Evolutionary conservation across 2,888 invertebrate genomes (phyloP).

Genomic region (Lordiphosa andalusiaca): DNA sequence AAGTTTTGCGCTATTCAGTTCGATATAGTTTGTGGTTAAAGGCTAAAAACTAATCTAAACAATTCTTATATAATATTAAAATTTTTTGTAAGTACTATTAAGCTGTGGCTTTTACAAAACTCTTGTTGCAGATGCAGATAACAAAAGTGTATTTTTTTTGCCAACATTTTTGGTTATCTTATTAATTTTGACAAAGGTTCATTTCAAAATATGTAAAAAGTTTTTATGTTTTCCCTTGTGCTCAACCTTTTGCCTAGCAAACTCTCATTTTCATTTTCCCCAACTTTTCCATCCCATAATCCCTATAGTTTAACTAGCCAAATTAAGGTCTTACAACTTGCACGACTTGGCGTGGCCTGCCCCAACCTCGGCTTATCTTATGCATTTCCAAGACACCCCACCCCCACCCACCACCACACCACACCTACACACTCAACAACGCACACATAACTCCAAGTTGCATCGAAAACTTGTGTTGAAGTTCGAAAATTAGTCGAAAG

Average conservation of each 20-base stretch:
- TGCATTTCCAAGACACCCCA: too few species aligned
- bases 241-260: neutral
- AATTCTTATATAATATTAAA: too few species aligned
- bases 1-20: too few species aligned
- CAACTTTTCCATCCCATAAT: constrained; percentile 7
- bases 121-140: too few species aligned
- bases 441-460: constrained; percentile 17
- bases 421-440: constrained; percentile 12
- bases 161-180: too few species aligned
- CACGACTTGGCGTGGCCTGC: neutral
- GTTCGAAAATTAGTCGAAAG: constrained; percentile 67
- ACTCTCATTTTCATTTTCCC: constrained; percentile 1
- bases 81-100: too few species aligned
- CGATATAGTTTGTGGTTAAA: too few species aligned
- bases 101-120: too few species aligned
- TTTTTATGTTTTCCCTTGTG: neutral
- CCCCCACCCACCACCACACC: neutral
- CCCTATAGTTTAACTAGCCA: constrained; percentile 10
- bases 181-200: too few species aligned
- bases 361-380: constrained; percentile 4
- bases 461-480: constrained; percentile 57
- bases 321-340: constrained; percentile 12
- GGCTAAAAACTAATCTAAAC: too few species aligned
- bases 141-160: too few species aligned
- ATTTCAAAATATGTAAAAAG: too few species aligned